Evolutionary conservation across 2,797 vertebrate genomes (phyloP).

Genomic region (Acanthurus tractus): DNA sequence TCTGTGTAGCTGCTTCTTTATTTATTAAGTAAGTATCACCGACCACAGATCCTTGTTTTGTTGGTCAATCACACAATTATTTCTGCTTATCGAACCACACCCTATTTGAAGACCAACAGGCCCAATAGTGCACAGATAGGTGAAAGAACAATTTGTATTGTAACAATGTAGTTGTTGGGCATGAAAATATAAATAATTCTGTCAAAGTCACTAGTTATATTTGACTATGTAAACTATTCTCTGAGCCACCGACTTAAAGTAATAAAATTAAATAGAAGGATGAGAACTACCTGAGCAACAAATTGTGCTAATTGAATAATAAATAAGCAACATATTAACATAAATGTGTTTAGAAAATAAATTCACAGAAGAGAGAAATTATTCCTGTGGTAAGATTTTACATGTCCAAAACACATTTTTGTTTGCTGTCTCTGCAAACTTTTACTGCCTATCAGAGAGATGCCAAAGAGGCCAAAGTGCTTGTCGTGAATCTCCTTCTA

Average conservation of each 20-base stretch:
- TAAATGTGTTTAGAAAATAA: slow-evolving; percentile 35
- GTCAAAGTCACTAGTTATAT: slow-evolving; percentile 29
- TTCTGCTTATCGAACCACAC: no score
- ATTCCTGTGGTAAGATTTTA: slow-evolving; percentile 35
- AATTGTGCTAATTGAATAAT: slow-evolving; percentile 33
- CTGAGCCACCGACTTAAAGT: slow-evolving; percentile 12
- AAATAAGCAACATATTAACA: slow-evolving; percentile 38
- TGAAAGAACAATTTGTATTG: no score
- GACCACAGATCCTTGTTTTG: no score
- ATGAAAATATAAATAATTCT: background rate
- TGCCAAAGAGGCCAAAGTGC: slow-evolving; percentile 30
- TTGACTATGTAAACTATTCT: slow-evolving; percentile 29
- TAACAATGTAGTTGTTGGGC: no score
- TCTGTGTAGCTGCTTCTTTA: no score
- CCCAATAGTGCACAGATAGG: no score
- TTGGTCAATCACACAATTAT: no score
- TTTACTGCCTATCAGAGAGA: slow-evolving; percentile 19
- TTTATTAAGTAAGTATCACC: no score
- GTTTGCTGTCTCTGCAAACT: slow-evolving; percentile 33
- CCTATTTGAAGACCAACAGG: no score
- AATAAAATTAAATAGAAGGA: slow-evolving; percentile 16
- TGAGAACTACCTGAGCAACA: slow-evolving; percentile 29
- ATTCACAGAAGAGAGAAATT: slow-evolving; percentile 17
- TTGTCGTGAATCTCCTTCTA: slow-evolving; percentile 20
- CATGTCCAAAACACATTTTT: slow-evolving; percentile 20